Conservation (phyloP, 2,888 invertebrate genomes). For the Orchesellides sinensis region DNA sequence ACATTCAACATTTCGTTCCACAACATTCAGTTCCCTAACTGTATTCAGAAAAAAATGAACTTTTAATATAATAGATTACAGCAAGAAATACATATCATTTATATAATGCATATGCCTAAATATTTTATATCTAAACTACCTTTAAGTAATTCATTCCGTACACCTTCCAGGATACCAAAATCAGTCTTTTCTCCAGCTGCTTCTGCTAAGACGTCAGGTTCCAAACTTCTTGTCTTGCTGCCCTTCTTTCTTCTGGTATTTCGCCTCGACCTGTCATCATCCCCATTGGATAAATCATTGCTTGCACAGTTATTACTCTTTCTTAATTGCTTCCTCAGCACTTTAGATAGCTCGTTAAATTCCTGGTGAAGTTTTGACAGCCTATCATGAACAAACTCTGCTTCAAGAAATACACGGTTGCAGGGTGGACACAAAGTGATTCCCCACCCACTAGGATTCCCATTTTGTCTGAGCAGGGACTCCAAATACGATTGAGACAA, state of each 20-base stretch:
- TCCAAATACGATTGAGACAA: not conserved
- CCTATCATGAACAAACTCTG: constrained; percentile 17
- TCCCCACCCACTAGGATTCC: constrained; percentile 12
- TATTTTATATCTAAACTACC: too few relatives aligned
- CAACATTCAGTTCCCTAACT: too few relatives aligned
- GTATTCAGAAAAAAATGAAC: too few relatives aligned
- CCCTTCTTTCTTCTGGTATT: not conserved
- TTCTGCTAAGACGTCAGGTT: not conserved
- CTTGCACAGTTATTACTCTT: not conserved
- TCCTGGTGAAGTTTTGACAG: constrained; percentile 9
- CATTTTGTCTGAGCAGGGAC: not conserved
- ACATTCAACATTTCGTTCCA: too few relatives aligned
- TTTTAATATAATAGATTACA: too few relatives aligned
- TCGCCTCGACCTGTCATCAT: not conserved
- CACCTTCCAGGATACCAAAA: not conserved
- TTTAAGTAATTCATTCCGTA: not conserved
- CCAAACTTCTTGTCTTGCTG: not conserved
- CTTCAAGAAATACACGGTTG: constrained; percentile 7
- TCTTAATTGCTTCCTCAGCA: not conserved
- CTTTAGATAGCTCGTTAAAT: not conserved
- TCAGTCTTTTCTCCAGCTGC: not conserved
- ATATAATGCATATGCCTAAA: too few relatives aligned
- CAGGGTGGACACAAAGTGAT: constrained; percentile 1
- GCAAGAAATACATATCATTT: too few relatives aligned
- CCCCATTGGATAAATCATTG: too few relatives aligned